These are phyloP conservation scores for Uromys caudimaculatus DNA, from an alignment of 2,797 vertebrate species.

Conservation along the genomic window DNA sequence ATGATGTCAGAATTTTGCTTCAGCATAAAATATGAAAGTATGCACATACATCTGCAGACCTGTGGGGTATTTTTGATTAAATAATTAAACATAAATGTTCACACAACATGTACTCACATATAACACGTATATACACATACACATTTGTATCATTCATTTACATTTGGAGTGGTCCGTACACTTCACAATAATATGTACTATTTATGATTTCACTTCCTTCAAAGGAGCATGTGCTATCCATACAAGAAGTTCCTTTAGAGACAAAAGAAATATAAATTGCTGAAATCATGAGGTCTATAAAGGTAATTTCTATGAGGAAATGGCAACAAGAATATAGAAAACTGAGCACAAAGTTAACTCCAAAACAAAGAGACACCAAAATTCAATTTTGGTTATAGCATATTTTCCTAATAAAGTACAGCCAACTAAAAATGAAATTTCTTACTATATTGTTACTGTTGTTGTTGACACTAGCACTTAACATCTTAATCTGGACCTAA, in stretches of 20 bases:
- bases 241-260: slow-evolving; percentile 70
- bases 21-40: slow-evolving; percentile 60
- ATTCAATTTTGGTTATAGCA: not conserved
- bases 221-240: slow-evolving; percentile 61
- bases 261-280: slow-evolving; percentile 49
- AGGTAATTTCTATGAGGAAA: not conserved
- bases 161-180: slow-evolving; percentile 76
- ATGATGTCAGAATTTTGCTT: slow-evolving; percentile 57
- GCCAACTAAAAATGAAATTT: not conserved
- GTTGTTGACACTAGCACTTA: not conserved
- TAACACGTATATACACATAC: not conserved
- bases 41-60: slow-evolving; percentile 21
- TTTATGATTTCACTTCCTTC: slow-evolving; percentile 62
- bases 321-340: not conserved
- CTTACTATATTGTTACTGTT: not conserved
- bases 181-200: slow-evolving; percentile 75
- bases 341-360: not conserved
- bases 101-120: not conserved
- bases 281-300: slow-evolving; percentile 43
- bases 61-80: slow-evolving; percentile 54
- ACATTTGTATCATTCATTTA: slow-evolving; percentile 65
- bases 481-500: not conserved
- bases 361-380: not conserved
- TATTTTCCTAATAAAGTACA: not conserved
- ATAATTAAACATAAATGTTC: slow-evolving; percentile 7